Evolutionary conservation across 1,140 invertebrate species (phyloP), one percentile per base, ranked within the genome.

Genomic region (Bombus sylvicola): DNA sequence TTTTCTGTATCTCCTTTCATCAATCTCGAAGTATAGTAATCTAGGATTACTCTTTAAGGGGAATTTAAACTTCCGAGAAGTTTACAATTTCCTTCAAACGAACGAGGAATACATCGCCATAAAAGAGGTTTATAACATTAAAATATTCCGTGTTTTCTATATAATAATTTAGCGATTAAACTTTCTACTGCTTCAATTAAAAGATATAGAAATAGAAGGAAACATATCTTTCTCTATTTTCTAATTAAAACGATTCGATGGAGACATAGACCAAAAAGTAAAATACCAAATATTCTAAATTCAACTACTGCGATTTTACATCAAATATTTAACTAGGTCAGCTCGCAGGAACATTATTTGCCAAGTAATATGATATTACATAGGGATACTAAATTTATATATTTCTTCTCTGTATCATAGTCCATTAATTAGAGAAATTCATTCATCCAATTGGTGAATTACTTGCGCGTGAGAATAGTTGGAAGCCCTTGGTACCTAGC

Each of bases 381-480:
- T 0, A 10, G 34, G 5, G 47, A 81, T 18, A 31, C 34, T 12
- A 57, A 73, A 47, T 25, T 85, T 85, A 39, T n/a, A 15, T 25
- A 18, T 1, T 47, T 37, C n/a, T 37, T 9, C 31, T 15, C 47
- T 62, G 28, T 43, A 41, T 80, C 1, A 22, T 22, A 53, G 41
- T 76, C 34, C 18, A 68, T 41, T 41, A 53, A 25, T 79, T 69
- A 28, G 31, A 31, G 47, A 18, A 13, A 78, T 59, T 72, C n/a
- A n/a, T 72, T 81, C 31, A 59, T 72, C n/a, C 31, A 57, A 81
- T 85, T 76, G 78, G 81, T 43, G 64, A 89, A 81, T 74, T 76
- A 68, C 10, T 37, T 66, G 41, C 47, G 41, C 66, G 28, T 8
- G 62, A 75, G 78, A 43, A 59, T n/a, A 41, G 28, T 34, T 4